These are phyloP conservation scores for Rhabdomys pumilio DNA, from an alignment of 2,797 vertebrate species.

Conservation along the genomic window DNA sequence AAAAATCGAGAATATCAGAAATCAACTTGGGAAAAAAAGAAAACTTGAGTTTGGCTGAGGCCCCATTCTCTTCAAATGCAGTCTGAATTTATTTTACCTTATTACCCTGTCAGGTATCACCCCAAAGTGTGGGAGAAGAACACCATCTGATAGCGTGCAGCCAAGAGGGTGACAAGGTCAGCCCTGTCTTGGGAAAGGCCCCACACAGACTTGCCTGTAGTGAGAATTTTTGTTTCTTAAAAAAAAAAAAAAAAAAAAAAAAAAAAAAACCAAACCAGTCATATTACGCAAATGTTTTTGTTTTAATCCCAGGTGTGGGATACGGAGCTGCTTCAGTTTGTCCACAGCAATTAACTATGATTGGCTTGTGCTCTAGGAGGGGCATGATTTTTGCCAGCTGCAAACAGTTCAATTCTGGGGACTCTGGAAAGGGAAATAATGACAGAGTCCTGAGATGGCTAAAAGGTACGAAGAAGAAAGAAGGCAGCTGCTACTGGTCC, in stretches of 20 bases:
- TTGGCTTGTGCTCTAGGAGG: neutral
- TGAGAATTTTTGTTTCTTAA: neutral
- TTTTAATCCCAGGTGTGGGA: neutral
- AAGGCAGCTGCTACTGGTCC: neutral
- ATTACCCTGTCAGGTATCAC: neutral
- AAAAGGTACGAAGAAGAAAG: neutral
- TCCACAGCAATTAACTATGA: neutral
- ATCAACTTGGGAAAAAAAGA: neutral
- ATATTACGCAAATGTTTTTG: neutral
- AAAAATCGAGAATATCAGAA: neutral
- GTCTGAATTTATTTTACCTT: neutral
- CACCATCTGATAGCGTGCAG: neutral
- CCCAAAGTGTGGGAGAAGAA: too few species aligned
- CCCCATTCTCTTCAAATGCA: neutral
- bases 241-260: neutral
- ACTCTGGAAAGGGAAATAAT: neutral
- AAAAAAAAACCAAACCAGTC: too few species aligned
- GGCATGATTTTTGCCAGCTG: neutral
- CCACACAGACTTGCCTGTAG: neutral
- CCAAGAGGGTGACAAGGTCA: neutral
- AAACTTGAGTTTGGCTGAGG: neutral
- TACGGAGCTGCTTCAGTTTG: neutral
- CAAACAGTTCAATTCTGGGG: neutral
- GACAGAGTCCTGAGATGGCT: neutral
- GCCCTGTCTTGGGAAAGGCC: neutral